Conservation (phyloP, 2,888 invertebrate species). For the Vannuccia rotundouncinata region DNA sequence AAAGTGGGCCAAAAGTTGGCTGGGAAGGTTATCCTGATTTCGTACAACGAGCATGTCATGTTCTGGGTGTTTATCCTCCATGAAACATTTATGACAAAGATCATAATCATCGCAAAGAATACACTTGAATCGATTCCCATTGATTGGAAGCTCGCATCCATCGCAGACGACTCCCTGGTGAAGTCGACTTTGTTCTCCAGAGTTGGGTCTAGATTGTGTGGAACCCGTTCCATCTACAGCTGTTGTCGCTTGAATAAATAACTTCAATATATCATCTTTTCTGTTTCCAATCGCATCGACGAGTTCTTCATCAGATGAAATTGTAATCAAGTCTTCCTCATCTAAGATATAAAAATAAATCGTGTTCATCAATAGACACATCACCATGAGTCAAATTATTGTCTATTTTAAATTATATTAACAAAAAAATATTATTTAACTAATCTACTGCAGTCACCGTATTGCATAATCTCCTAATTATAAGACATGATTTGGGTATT, state of each 20-base stretch:
- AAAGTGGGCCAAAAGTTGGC: too few relatives aligned
- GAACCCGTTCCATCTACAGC: background rate
- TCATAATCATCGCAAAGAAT: constrained; percentile 72
- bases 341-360: background rate
- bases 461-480: too few relatives aligned
- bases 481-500: too few relatives aligned
- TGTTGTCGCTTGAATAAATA: constrained; percentile 63
- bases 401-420: too few relatives aligned
- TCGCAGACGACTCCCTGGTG: background rate
- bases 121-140: constrained; percentile 64
- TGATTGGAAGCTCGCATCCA: background rate
- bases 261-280: background rate
- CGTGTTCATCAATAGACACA: too few relatives aligned
- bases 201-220: background rate
- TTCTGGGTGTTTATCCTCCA: constrained; percentile 63
- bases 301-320: background rate
- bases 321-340: background rate
- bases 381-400: too few relatives aligned
- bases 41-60: constrained; percentile 66
- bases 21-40: too few relatives aligned
- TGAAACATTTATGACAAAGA: constrained; percentile 70
- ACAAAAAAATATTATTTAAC: too few relatives aligned
- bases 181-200: background rate
- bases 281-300: background rate
- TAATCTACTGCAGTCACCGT: too few relatives aligned